Base-by-base conservation (phyloP, 1,140 invertebrate species). In the Lasioglossum albipes region DNA sequence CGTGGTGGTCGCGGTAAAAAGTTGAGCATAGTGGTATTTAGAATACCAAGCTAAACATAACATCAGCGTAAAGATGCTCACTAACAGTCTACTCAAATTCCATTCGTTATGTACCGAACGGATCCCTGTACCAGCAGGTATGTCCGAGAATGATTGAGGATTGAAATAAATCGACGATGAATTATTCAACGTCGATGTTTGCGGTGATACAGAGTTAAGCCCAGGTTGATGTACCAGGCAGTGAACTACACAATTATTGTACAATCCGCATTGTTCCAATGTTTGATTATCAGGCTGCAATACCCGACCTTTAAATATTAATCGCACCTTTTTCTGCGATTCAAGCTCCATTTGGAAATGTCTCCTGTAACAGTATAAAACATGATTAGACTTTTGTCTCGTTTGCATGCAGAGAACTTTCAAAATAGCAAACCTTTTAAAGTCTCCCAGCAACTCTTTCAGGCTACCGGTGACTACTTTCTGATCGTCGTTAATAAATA, bases 221-320 rank as follows among this genome's bases (percentile, higher is more conserved):
- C 94, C 91, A 45, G 93, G 94, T 59, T 95, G 94, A 86, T 96
- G 96, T 64, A 98, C 95, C 36, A 98, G 94, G 92, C 97, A 98
- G 91, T 98, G 97, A 31, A 98, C 96, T 6, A 98, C 97, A 91
- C 97, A 97, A 88, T 97, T 97, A 91, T 98, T 95, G 89, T 95
- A 96, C 54, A 98, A 94, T 22, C 97, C 97, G 93, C 95, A 97
- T 36, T 95, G 95, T 79, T 96, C 94, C 61, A 98, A 92, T 12
- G 97, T 97, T 79, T 95, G 94, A 70, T 92, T 94, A 82, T 98
- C 97, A 81, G 96, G 95, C 78, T 95, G 94, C 27, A 98, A 92
- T 64, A 98, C 95, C 86, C 97, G 96, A 16, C 97, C 97, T 91
- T 97, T 97, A 91, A 97, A 98, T 68, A 98, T 97, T 66, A 98